These are phyloP conservation scores for Apoderus coryli DNA, from an alignment of 2,888 invertebrate genomes.

Conservation along the genomic window DNA sequence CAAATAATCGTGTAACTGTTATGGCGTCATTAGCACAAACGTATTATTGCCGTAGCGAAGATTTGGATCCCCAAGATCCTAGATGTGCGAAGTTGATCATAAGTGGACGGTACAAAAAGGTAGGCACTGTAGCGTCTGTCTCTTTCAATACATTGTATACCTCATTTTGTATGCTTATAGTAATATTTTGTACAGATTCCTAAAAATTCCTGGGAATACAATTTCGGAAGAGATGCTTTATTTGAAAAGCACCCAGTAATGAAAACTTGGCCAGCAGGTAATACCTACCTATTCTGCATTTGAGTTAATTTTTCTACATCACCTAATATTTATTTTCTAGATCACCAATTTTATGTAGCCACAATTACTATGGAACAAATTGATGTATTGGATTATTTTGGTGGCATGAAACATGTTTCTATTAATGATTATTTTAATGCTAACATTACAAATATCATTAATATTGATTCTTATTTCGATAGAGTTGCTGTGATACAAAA, in stretches of 20 bases:
- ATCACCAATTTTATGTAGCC: conserved; percentile 64
- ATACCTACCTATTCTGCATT: conserved; percentile 5
- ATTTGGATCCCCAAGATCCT: conserved; percentile 61
- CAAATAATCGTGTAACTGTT: conserved; percentile 49
- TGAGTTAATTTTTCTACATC: background rate
- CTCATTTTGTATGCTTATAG: background rate
- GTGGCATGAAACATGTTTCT: conserved; percentile 56
- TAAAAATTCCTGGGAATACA: conserved; percentile 19
- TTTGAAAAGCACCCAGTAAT: conserved; percentile 58
- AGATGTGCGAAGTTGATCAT: conserved; percentile 59
- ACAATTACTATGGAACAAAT: conserved; percentile 61
- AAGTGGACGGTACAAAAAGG: conserved; percentile 49
- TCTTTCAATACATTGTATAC: background rate
- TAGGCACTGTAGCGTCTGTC: conserved; percentile 26
- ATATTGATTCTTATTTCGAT: conserved; percentile 12
- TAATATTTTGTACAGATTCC: conserved; percentile 14
- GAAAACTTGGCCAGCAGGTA: conserved; percentile 50
- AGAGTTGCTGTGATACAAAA: conserved; percentile 10
- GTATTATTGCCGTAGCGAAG: conserved; percentile 44
- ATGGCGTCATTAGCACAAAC: conserved; percentile 54
- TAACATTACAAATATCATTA: conserved; percentile 16
- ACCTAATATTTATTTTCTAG: conserved; percentile 31
- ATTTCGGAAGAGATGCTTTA: conserved; percentile 34
- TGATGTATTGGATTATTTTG: conserved; percentile 65
- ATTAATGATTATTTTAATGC: conserved; percentile 41